Conservation (phyloP, 2,888 invertebrate genomes). For the Anagyrus pseudococci region DNA sequence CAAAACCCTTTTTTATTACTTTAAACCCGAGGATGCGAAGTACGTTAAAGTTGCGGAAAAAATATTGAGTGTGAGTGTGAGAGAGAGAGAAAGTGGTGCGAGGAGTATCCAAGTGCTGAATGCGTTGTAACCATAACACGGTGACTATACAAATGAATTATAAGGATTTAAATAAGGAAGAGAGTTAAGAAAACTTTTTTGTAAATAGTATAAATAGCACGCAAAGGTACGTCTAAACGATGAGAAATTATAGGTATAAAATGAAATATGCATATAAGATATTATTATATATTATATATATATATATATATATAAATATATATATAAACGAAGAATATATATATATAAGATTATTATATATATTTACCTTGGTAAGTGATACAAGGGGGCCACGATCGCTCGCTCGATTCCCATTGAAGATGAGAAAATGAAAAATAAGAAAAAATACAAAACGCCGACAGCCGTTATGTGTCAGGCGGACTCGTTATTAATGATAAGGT, state of each 20-base stretch:
- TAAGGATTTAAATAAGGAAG: constrained; percentile 27
- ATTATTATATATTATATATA: constrained; percentile 57
- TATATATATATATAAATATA: constrained; percentile 46
- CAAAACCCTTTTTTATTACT: constrained; percentile 29
- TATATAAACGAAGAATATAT: constrained; percentile 43
- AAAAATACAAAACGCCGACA: constrained; percentile 14
- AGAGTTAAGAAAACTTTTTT: constrained; percentile 40
- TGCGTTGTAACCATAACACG: constrained; percentile 39
- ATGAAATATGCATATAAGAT: constrained; percentile 60
- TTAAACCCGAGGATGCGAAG: constrained; percentile 35
- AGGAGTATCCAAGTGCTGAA: constrained; percentile 31
- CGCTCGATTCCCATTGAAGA: constrained; percentile 45
- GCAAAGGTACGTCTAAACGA: constrained; percentile 50
- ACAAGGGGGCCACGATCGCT: constrained; percentile 53
- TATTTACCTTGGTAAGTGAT: constrained; percentile 61
- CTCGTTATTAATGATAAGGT: constrained; percentile 9
- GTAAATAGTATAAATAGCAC: constrained; percentile 60
- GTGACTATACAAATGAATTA: constrained; percentile 46
- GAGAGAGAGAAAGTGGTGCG: constrained; percentile 34
- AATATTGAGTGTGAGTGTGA: constrained; percentile 2
- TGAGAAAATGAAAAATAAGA: background rate
- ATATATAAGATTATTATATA: constrained; percentile 51
- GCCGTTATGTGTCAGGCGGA: constrained; percentile 22
- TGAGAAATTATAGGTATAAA: constrained; percentile 58
- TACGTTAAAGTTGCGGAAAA: constrained; percentile 16